phyloP scores from a whole-genome alignment of 2,797 vertebrate species.

The Aratinga solstitialis region DNA sequence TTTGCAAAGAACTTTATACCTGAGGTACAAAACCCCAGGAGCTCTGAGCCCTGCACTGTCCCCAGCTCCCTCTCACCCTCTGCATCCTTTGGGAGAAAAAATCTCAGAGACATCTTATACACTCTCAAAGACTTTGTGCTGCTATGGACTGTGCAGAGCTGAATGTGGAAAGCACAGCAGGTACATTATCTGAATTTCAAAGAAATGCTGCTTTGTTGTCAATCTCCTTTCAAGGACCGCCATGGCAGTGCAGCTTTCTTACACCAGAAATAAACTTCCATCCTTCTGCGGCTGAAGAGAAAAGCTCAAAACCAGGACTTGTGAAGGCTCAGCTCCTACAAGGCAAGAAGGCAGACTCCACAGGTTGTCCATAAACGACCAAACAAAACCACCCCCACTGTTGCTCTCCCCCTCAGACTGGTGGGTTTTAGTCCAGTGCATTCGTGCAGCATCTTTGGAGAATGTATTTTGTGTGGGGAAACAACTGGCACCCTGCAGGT shows the following conservation, averaged over 20 bases:
- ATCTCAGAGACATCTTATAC: background rate
- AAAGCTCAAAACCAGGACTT: background rate
- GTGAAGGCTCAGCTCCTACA: background rate
- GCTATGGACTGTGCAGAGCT: background rate
- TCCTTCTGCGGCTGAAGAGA: background rate
- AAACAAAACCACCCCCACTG: background rate
- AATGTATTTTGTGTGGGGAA: background rate
- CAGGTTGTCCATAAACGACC: background rate
- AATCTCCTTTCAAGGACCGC: background rate
- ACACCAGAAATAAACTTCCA: background rate
- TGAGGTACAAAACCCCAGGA: background rate
- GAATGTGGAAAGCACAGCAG: background rate
- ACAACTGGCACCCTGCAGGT: background rate
- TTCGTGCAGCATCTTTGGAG: background rate
- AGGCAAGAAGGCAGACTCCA: background rate
- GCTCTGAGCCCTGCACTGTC: background rate
- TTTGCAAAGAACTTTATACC: background rate
- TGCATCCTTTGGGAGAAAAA: background rate
- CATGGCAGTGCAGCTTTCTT: background rate
- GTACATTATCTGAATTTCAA: background rate
- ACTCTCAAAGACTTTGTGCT: background rate
- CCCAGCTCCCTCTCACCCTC: background rate
- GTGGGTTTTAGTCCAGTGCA: background rate
- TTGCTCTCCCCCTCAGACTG: background rate
- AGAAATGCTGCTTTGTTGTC: background rate